phyloP scores from a whole-genome alignment of 2,797 vertebrate species.

The Lateolabrax maculatus region DNA sequence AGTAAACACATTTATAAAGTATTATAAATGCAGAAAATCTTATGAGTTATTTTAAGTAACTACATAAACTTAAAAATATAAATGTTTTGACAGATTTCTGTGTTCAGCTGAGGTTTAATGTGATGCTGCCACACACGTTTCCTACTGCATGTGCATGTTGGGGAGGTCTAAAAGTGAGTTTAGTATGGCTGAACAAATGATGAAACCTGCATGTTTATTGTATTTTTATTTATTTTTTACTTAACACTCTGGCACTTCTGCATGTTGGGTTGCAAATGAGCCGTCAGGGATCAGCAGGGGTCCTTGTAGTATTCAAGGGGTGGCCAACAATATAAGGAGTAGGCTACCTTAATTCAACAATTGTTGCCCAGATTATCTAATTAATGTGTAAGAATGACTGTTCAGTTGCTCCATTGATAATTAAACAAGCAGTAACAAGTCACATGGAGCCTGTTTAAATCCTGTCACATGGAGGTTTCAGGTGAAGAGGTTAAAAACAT shows the following conservation, averaged over 20 bases:
- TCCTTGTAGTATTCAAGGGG: not conserved
- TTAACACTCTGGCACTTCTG: not conserved
- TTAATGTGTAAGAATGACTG: not conserved
- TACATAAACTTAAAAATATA: not conserved
- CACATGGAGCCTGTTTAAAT: not conserved
- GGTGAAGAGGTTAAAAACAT: not conserved
- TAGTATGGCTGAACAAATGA: not conserved
- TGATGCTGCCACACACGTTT: not conserved
- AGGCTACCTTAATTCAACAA: constrained; percentile 12
- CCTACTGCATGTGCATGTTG: not conserved
- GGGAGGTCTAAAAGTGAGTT: not conserved
- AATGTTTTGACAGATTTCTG: not conserved
- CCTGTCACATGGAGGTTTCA: not conserved
- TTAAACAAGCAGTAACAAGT: not conserved
- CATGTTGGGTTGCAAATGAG: constrained; percentile 19
- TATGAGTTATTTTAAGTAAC: not conserved
- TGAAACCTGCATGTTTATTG: not conserved
- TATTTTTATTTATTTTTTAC: not conserved
- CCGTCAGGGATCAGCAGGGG: constrained; percentile 1
- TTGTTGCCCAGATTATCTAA: constrained; percentile 1
- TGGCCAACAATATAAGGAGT: constrained; percentile 4
- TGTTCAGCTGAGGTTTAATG: not conserved
- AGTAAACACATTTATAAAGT: not conserved
- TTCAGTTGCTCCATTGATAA: not conserved
- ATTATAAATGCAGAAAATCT: not conserved